Evolutionary conservation across 1,140 invertebrate species (phyloP), one percentile per base, ranked within the genome.

Genomic region (Helicoverpa zea): DNA sequence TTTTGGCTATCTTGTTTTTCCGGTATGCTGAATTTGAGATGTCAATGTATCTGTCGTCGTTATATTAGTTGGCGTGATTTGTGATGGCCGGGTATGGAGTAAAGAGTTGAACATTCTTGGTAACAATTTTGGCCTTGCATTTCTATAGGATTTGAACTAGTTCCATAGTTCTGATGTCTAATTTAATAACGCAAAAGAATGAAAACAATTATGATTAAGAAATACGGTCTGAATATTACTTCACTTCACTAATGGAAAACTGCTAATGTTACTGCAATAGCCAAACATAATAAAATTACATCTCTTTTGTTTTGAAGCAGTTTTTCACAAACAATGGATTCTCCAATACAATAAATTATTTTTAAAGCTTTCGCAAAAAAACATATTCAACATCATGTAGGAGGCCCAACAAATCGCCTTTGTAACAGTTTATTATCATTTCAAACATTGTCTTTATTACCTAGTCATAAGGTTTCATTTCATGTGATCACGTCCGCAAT

Each of bases 381-480:
- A 52, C n/a, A 64, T 75, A 75, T 77, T 77, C 75, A 77, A 51
- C 35, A 35, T 30, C 23, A 13, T 77, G 75, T 77, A 64, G 18
- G 18, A 23, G 43, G 75, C 49, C 43, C 43, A 64, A 77, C 75
- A 52, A 54, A 77, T 77, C 61, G 29, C 23, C 13, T 59, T 63
- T 63, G 51, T 77, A 66, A 52, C 75, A 77, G 49, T 77, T 77
- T 77, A 77, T 77, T 77, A 77, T 77, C 61, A 77, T 64, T 77
- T 74, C 79, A 66, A 51, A 80, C 59, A 74, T 64, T 64, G 79
- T 58, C 58, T 80, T 80, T 80, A 80, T 73, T 30, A 63, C 58
- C 59, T 63, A 49, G 29, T 30, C 79, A 73, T 80, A 74, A 64
- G 68, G 70, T 52, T 80, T 64, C 68, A 73, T 80, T 63, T 77